phyloP scores from a whole-genome alignment of 2,888 invertebrate species.

The Girardia tigrina region DNA sequence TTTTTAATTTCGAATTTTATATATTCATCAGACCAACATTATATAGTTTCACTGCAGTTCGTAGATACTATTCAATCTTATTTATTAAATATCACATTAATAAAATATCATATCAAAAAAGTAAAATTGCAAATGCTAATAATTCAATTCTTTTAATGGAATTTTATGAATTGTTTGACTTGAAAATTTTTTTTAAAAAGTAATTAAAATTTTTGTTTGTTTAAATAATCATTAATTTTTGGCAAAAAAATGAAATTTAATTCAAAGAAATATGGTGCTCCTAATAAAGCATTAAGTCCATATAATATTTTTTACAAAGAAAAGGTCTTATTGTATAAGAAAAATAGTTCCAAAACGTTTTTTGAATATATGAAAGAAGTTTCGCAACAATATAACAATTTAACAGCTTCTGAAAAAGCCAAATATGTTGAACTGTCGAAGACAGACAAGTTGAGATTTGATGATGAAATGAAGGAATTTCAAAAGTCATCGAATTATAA shows the following conservation, averaged over 20 bases:
- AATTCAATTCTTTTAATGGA: no score
- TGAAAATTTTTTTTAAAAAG: not conserved
- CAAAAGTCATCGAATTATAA: not conserved
- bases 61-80: no score
- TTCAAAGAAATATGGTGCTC: not conserved
- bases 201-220: not conserved
- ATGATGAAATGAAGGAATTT: not conserved
- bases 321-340: not conserved
- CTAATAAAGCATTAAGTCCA: not conserved
- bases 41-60: no score
- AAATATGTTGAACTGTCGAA: not conserved
- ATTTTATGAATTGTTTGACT: no score
- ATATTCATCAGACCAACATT: no score
- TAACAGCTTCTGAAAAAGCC: not conserved
- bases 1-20: no score
- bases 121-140: no score
- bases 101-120: no score
- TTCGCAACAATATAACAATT: not conserved
- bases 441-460: not conserved
- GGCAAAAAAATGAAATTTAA: not conserved
- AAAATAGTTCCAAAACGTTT: not conserved
- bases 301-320: slow-evolving; percentile 13
- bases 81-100: no score
- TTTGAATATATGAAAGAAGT: not conserved
- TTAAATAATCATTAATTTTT: not conserved